Conservation (phyloP, 2,113 vertebrate genomes). For the Pipa parva region DNA sequence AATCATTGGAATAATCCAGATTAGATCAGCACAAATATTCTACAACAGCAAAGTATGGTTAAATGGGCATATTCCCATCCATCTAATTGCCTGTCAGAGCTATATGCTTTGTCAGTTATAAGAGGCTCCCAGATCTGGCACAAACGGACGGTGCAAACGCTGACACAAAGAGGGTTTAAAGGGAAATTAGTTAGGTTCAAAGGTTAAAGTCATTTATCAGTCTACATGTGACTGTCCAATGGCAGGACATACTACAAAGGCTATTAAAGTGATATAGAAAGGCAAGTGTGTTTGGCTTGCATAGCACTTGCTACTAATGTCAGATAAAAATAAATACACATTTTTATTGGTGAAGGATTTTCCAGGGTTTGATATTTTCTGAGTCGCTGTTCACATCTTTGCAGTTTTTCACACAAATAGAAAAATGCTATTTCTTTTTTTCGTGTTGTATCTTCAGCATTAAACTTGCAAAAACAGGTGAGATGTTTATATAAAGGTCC, state of each 20-base stretch:
- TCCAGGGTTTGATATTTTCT: no score
- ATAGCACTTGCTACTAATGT: no score
- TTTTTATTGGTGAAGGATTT: no score
- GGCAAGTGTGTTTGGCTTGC: no score
- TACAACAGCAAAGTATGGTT: background rate
- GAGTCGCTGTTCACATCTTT: no score
- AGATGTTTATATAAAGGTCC: no score
- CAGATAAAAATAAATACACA: no score
- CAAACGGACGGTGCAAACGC: background rate
- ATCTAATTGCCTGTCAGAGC: background rate
- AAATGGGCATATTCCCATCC: background rate
- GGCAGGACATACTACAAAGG: constrained; percentile 3
- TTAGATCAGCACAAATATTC: constrained; percentile 11
- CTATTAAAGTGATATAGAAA: constrained; percentile 29
- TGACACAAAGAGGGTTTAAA: background rate
- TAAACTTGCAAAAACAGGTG: no score
- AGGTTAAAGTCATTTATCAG: constrained; percentile 26
- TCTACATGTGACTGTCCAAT: background rate
- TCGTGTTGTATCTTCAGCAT: no score
- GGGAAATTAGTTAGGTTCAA: constrained; percentile 1
- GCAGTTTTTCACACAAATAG: no score
- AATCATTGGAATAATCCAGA: background rate
- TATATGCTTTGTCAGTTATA: constrained; percentile 17
- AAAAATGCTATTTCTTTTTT: no score
- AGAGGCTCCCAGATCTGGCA: background rate